Evolutionary conservation across 1,140 invertebrate species (phyloP).

Genomic region (Asbolus verrucosus): DNA sequence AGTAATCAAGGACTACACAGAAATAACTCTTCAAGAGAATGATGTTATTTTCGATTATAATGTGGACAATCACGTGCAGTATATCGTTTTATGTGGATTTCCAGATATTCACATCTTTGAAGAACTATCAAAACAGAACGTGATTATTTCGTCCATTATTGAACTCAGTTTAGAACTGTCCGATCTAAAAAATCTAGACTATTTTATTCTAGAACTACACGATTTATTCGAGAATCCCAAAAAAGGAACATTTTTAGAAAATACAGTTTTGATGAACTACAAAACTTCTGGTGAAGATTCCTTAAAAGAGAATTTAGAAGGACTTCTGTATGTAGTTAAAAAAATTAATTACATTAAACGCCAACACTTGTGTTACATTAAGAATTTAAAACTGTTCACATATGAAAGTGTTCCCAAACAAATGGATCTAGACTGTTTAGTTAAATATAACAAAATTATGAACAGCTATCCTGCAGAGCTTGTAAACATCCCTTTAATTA

Average conservation of each 20-base stretch:
- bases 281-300: neutral
- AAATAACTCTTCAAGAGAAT: neutral
- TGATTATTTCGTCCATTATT: neutral
- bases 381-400: neutral
- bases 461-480: neutral
- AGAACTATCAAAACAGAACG: neutral
- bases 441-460: slow-evolving; percentile 14
- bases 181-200: neutral
- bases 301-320: neutral
- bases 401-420: neutral
- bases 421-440: neutral
- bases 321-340: neutral
- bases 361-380: slow-evolving; percentile 1
- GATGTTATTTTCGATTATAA: slow-evolving; percentile 11
- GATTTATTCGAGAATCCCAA: neutral
- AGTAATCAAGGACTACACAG: neutral
- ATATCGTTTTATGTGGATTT: slow-evolving; percentile 6
- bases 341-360: slow-evolving; percentile 15
- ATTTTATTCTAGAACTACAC: neutral
- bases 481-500: slow-evolving; percentile 4
- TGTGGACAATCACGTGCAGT: slow-evolving; percentile 5
- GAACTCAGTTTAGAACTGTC: neutral
- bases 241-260: neutral
- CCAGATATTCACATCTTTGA: neutral
- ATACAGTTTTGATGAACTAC: slow-evolving; percentile 6